These are phyloP conservation scores for Notamacropus eugenii DNA, from an alignment of 2,797 vertebrate genomes.

Conservation along the genomic window DNA sequence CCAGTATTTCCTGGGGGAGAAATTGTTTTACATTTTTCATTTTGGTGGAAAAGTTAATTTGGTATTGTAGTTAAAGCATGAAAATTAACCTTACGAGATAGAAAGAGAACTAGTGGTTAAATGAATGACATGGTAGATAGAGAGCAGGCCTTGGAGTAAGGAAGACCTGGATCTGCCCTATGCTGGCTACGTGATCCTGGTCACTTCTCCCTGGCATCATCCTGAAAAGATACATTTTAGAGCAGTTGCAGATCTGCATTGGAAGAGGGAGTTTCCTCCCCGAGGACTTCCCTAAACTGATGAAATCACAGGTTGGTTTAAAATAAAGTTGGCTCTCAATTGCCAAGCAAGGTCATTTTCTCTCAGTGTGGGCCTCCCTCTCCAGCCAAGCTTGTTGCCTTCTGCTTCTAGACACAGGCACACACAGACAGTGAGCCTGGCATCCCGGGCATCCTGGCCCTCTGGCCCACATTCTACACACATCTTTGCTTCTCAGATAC, in stretches of 20 bases:
- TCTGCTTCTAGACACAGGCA: background rate
- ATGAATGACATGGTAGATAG: background rate
- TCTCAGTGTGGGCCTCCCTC: background rate
- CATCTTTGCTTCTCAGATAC: background rate
- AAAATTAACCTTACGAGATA: slow-evolving; percentile 8
- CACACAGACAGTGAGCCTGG: background rate
- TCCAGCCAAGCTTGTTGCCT: background rate
- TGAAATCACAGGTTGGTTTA: background rate
- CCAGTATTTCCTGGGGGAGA: background rate
- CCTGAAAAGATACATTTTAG: background rate
- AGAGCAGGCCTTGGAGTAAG: background rate
- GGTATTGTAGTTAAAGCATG: slow-evolving; percentile 6
- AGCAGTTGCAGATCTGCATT: background rate
- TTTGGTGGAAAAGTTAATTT: slow-evolving; percentile 34
- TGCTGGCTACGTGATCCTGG: background rate
- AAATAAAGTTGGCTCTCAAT: background rate
- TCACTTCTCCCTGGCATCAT: background rate
- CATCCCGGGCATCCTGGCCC: background rate
- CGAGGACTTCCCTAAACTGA: background rate
- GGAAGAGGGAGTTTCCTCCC: background rate
- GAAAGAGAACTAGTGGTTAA: background rate
- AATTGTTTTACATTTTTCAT: slow-evolving; percentile 17
- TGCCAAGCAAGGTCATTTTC: background rate
- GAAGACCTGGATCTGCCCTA: background rate
- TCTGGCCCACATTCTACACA: background rate